Evolutionary conservation across 2,113 vertebrate genomes (phyloP).

Genomic region (Callionymus lyra): DNA sequence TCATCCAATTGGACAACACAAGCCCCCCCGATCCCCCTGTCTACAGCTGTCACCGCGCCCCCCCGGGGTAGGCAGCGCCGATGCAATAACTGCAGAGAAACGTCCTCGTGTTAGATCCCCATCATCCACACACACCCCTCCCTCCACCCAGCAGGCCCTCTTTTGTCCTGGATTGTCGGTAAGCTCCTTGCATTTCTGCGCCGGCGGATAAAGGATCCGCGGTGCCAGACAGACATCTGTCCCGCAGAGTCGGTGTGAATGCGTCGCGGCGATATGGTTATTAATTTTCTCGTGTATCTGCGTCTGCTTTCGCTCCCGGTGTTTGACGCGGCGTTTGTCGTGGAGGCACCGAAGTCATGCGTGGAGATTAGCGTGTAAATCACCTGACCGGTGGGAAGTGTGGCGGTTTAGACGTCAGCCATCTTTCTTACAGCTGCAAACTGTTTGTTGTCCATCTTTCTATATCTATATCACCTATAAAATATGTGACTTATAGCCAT

Average conservation of each 20-base stretch:
- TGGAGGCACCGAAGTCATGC: no score
- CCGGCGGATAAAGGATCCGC: constrained; percentile 24
- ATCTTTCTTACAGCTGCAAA: no score
- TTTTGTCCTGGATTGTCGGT: constrained; percentile 48
- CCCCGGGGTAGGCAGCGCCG: constrained; percentile 27
- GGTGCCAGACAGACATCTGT: constrained; percentile 46
- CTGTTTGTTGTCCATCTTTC: no score
- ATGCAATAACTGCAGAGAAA: constrained; percentile 42
- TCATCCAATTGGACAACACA: no score
- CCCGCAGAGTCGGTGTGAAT: constrained; percentile 32
- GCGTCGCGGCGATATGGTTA: constrained; percentile 42
- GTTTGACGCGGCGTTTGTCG: constrained; percentile 6
- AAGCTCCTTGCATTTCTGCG: constrained; percentile 39
- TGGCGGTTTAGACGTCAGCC: no score
- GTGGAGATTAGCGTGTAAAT: no score
- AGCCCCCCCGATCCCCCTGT: background rate
- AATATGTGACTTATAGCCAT: no score
- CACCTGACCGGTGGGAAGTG: no score
- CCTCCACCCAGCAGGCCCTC: constrained; percentile 18
- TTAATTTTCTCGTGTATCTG: constrained; percentile 31
- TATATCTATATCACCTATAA: no score
- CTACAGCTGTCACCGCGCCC: constrained; percentile 25
- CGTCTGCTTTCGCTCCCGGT: constrained; percentile 18
- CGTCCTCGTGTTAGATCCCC: constrained; percentile 23
- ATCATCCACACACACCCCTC: background rate